Conservation (phyloP, 2,113 vertebrate species). For the Indri indri region DNA sequence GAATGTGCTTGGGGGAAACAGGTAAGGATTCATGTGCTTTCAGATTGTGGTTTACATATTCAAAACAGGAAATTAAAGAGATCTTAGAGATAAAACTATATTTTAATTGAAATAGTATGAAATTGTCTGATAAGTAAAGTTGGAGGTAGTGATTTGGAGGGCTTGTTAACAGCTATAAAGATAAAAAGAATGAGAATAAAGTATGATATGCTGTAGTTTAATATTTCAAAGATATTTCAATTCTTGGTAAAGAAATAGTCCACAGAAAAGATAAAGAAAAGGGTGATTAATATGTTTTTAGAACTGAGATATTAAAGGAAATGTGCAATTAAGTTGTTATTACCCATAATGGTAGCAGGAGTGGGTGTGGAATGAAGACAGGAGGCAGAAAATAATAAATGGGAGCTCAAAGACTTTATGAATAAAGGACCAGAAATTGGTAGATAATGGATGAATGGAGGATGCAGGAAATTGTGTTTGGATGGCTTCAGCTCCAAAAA, state of each 20-base stretch:
- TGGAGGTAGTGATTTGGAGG: not conserved
- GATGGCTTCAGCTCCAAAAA: not conserved
- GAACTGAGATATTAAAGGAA: not conserved
- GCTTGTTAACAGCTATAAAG: not conserved
- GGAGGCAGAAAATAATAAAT: not conserved
- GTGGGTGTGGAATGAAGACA: not conserved
- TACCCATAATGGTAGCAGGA: not conserved
- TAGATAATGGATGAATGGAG: not conserved
- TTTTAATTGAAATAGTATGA: not conserved
- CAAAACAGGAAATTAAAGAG: not conserved
- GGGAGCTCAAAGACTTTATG: not conserved
- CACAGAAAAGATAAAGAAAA: not conserved
- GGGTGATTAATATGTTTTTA: not conserved
- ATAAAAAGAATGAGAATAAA: not conserved
- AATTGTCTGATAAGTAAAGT: not conserved
- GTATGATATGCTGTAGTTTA: not conserved
- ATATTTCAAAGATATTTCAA: not conserved
- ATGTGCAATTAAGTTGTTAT: not conserved
- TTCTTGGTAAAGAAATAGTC: not conserved
- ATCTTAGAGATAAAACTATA: not conserved
- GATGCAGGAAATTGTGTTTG: not conserved
- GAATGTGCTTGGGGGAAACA: not conserved
- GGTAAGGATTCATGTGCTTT: fast-evolving
- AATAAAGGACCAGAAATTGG: not conserved
- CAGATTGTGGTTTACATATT: not conserved